A percentile compares a stretch with the other conserved stretches of the same genome.
These are phyloP conservation scores for Drosophila parabipectinata DNA, from an alignment of 1,140 invertebrate genomes.

Conservation along the genomic window DNA sequence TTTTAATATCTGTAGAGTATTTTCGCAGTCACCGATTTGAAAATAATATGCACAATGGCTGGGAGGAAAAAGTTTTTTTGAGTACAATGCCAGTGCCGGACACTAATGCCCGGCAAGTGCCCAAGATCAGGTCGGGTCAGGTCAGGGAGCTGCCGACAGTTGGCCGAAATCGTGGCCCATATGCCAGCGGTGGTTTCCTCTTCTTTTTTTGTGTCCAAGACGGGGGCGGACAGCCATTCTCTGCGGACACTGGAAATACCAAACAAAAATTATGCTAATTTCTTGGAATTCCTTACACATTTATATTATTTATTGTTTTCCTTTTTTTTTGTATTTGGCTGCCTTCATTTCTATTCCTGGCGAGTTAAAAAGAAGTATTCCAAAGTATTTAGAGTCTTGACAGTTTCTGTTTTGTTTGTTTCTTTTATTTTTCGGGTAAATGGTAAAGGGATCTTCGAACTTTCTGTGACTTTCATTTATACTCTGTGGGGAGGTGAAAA, in stretches of 20 bases:
- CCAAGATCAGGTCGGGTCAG: constrained; percentile 59
- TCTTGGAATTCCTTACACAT: constrained; percentile 68
- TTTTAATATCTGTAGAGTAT: constrained; percentile 22
- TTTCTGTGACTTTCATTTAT: constrained; percentile 72
- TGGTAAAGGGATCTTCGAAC: constrained; percentile 25
- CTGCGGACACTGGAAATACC: constrained; percentile 23
- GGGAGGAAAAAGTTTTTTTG: constrained; percentile 31
- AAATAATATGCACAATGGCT: constrained; percentile 63
- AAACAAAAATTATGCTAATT: constrained; percentile 72
- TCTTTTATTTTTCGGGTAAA: background rate
- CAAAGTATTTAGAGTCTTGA: constrained; percentile 75
- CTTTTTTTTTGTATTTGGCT: constrained; percentile 5
- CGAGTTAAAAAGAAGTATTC: constrained; percentile 51
- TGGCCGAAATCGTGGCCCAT: constrained; percentile 47
- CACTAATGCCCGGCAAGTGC: constrained; percentile 66
- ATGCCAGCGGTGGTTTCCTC: constrained; percentile 8
- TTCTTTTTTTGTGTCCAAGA: background rate
- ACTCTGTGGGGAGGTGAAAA: constrained; percentile 32
- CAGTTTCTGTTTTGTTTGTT: constrained; percentile 43
- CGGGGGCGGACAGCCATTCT: background rate
- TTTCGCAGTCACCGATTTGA: constrained; percentile 17
- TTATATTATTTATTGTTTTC: constrained; percentile 80
- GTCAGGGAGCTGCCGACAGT: constrained; percentile 49
- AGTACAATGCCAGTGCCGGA: constrained; percentile 61
- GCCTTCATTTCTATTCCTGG: constrained; percentile 29